Conservation (phyloP, 2,113 vertebrate species). For the Chaetura pelagica region DNA sequence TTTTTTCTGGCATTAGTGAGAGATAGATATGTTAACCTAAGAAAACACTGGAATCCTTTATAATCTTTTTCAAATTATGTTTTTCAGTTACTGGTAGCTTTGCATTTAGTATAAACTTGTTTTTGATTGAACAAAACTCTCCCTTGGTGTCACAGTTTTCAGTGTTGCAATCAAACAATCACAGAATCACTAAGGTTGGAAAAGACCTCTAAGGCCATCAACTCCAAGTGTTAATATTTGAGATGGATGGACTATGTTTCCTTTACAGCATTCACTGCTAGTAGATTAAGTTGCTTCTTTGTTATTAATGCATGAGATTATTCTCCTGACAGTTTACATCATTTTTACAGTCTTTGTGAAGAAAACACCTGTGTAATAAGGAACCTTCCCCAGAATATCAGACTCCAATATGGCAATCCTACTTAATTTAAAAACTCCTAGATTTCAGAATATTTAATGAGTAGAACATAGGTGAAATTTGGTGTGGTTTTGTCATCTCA, state of each 20-base stretch:
- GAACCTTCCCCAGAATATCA: not conserved
- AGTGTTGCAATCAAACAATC: not conserved
- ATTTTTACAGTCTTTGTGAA: not conserved
- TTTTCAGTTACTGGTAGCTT: accelerated
- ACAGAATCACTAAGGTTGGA: too few species aligned
- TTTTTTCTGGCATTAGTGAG: not conserved
- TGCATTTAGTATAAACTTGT: not conserved
- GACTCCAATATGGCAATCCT: not conserved
- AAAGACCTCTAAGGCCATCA: too few species aligned
- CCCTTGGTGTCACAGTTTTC: not conserved
- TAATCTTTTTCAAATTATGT: not conserved
- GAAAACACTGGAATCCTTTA: not conserved
- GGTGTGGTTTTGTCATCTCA: accelerated
- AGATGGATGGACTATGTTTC: not conserved
- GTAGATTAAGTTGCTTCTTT: not conserved
- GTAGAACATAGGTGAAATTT: not conserved
- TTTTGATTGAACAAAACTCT: not conserved
- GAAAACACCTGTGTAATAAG: not conserved
- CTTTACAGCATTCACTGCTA: not conserved
- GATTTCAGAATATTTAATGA: not conserved
- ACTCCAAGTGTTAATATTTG: not conserved
- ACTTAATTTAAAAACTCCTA: not conserved
- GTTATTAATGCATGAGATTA: not conserved
- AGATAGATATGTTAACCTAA: not conserved
- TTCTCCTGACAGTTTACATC: not conserved